These are phyloP conservation scores for Grammomys surdaster DNA, from an alignment of 2,113 vertebrate species.

Conservation along the genomic window DNA sequence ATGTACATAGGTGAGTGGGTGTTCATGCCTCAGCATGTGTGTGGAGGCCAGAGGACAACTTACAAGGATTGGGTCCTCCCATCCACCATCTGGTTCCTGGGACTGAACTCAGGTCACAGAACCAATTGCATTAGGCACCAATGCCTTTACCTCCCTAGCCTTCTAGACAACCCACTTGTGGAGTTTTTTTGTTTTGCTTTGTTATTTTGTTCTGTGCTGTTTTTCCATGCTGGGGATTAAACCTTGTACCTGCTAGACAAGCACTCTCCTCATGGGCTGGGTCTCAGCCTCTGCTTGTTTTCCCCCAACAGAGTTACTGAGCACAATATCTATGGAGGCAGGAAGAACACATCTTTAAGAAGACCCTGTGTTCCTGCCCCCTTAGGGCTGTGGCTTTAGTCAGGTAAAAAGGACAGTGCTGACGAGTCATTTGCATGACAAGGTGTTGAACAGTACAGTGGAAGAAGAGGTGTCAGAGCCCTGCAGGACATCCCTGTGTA, in stretches of 20 bases:
- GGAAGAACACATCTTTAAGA: not conserved
- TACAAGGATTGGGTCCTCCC: not conserved
- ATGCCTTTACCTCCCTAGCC: not conserved
- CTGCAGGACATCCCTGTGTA: not conserved
- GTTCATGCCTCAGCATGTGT: not conserved
- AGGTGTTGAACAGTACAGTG: accelerated
- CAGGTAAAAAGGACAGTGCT: not conserved
- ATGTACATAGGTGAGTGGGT: not conserved
- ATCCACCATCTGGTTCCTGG: not conserved
- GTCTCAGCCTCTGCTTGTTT: not conserved
- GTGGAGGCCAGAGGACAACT: not conserved
- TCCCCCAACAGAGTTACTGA: not conserved
- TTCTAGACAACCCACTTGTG: not conserved
- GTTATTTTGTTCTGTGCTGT: not conserved
- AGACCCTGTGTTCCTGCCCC: not conserved
- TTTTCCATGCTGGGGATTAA: not conserved
- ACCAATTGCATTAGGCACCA: not conserved
- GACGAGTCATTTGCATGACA: not conserved
- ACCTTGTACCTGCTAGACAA: not conserved
- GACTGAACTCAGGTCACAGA: not conserved
- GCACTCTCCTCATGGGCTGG: not conserved
- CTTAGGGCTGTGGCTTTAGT: not conserved
- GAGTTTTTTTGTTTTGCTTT: not conserved
- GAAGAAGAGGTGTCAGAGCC: not conserved
- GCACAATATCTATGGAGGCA: not conserved